A percentile compares a stretch with the other conserved stretches of the same genome.
These are phyloP conservation scores for Hyposoter dolosus DNA, from an alignment of 2,888 invertebrate genomes.

Conservation along the genomic window DNA sequence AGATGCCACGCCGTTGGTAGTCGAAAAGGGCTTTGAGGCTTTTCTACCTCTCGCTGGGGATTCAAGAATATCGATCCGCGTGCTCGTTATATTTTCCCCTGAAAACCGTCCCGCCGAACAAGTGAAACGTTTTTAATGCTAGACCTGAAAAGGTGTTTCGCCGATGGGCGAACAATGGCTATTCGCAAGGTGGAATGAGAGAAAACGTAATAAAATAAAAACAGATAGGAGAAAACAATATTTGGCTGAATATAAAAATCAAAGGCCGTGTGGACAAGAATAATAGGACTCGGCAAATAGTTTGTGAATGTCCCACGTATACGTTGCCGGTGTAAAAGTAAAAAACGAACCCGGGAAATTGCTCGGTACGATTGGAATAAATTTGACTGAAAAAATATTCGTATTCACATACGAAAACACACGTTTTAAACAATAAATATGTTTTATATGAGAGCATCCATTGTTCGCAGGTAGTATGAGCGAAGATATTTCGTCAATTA, in stretches of 20 bases:
- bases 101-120: slow-evolving; percentile 26
- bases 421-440: slow-evolving; percentile 27
- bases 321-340: slow-evolving; percentile 53
- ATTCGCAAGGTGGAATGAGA: not conserved
- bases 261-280: slow-evolving; percentile 26
- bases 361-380: slow-evolving; percentile 54
- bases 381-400: slow-evolving; percentile 29
- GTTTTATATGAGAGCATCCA: slow-evolving; percentile 14
- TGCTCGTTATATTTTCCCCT: slow-evolving; percentile 54
- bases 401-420: not conserved
- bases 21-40: slow-evolving; percentile 55
- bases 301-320: slow-evolving; percentile 30
- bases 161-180: not conserved
- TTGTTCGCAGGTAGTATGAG: slow-evolving; percentile 38
- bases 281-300: slow-evolving; percentile 25
- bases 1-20: slow-evolving; percentile 49
- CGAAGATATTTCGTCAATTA: slow-evolving; percentile 32
- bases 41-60: slow-evolving; percentile 53
- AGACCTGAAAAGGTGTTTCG: not conserved
- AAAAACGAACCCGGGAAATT: slow-evolving; percentile 56
- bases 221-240: slow-evolving; percentile 4
- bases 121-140: slow-evolving; percentile 30
- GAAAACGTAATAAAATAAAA: slow-evolving; percentile 6
- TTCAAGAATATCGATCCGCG: slow-evolving; percentile 61
- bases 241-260: not conserved